These are phyloP conservation scores for Parasteatoda tepidariorum DNA, from an alignment of 1,140 invertebrate genomes.

Conservation along the genomic window DNA sequence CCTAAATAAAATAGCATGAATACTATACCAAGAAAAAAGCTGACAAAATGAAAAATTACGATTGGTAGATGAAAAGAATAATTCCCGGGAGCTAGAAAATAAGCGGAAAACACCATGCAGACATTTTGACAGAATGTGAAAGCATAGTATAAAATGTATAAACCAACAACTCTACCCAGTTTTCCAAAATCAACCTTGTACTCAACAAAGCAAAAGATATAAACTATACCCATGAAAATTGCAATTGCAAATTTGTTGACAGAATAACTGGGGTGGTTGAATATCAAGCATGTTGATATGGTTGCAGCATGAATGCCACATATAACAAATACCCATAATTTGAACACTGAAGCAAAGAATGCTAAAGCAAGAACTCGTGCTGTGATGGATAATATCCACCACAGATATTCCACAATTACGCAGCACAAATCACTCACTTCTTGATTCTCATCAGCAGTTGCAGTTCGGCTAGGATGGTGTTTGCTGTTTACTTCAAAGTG, in stretches of 20 bases:
- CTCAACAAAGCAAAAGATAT: constrained; percentile 60
- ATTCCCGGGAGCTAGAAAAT: constrained; percentile 11
- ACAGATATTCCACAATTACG: constrained; percentile 78
- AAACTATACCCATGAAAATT: constrained; percentile 55
- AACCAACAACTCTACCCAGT: constrained; percentile 36
- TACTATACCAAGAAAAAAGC: constrained; percentile 60
- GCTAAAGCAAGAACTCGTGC: constrained; percentile 70
- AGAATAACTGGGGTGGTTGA: constrained; percentile 27
- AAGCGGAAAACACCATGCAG: constrained; percentile 54
- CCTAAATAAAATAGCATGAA: constrained; percentile 63
- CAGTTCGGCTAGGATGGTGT: constrained; percentile 50
- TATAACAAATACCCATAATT: constrained; percentile 74
- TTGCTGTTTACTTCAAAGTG: constrained; percentile 56
- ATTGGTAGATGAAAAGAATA: constrained; percentile 49
- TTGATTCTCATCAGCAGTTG: constrained; percentile 74
- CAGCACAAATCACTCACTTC: constrained; percentile 71
- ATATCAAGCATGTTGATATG: constrained; percentile 77
- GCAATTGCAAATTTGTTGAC: constrained; percentile 27
- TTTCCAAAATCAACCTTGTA: constrained; percentile 58
- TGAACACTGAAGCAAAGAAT: constrained; percentile 70
- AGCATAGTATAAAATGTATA: constrained; percentile 54
- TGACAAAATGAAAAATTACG: constrained; percentile 57
- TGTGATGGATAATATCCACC: constrained; percentile 84
- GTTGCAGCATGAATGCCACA: constrained; percentile 78
- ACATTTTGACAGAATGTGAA: constrained; percentile 55